Evolutionary conservation across 23 tunicate genomes (phyloP).

Genomic region (Pegea sp.): DNA sequence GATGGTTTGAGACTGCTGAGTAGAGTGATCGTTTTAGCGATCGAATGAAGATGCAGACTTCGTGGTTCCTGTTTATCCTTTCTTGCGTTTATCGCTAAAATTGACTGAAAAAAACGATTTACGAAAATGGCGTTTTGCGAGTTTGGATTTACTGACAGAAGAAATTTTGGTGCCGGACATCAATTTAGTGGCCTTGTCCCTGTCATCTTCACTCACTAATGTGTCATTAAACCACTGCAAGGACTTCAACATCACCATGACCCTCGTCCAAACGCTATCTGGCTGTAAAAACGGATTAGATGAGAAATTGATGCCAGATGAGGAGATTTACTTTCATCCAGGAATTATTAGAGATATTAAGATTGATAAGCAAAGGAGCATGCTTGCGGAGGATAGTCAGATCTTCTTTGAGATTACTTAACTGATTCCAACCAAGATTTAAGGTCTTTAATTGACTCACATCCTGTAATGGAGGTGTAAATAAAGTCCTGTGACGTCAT

Average conservation of each 20-base stretch:
- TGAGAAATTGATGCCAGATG: too few species aligned
- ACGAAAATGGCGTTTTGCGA: too few species aligned
- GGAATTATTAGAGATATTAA: constrained; percentile 62
- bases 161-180: constrained; percentile 69
- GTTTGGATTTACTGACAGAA: constrained; percentile 32
- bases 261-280: constrained; percentile 59
- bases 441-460: constrained; percentile 46
- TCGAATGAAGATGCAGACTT: constrained; percentile 22
- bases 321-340: constrained; percentile 97
- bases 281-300: constrained; percentile 23
- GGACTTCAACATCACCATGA: constrained; percentile 69
- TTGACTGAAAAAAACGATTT: constrained; percentile 4
- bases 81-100: constrained; percentile 25
- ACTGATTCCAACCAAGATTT: constrained; percentile 83
- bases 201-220: constrained; percentile 51
- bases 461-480: constrained; percentile 13
- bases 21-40: constrained; percentile 14
- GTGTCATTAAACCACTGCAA: constrained; percentile 30
- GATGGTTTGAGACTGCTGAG: constrained; percentile 48
- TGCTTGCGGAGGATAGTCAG: constrained; percentile 68
- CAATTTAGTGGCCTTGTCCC: constrained; percentile 71
- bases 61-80: constrained; percentile 26
- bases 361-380: constrained; percentile 29
- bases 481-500: not conserved
- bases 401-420: constrained; percentile 71